A percentile compares a stretch with the other conserved stretches of the same genome.
phyloP scores from a whole-genome alignment of 1,140 invertebrate genomes.

The Zaprionus ghesquierei region DNA sequence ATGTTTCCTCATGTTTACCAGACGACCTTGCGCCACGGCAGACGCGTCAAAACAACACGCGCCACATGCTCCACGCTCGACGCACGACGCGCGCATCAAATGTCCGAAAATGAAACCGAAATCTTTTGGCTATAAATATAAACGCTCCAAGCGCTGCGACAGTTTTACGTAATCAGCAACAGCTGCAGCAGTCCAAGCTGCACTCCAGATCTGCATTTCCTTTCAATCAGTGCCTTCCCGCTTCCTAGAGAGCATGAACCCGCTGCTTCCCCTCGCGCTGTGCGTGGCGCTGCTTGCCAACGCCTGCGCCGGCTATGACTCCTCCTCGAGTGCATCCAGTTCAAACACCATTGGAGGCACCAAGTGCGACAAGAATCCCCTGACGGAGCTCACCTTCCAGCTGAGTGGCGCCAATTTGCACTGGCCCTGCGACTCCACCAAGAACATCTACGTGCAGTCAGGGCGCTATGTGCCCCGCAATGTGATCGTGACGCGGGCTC shows the following conservation, averaged over 20 bases:
- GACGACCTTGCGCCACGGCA: conserved; percentile 33
- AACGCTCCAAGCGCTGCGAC: conserved; percentile 42
- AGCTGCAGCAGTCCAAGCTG: neutral
- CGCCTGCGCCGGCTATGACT: conserved; percentile 34
- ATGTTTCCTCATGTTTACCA: conserved; percentile 65
- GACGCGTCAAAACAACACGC: conserved; percentile 51
- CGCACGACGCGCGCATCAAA: neutral
- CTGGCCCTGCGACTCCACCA: conserved; percentile 85
- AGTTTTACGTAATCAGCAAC: conserved; percentile 52
- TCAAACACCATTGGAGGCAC: conserved; percentile 44
- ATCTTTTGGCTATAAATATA: conserved; percentile 39
- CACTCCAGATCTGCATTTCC: neutral
- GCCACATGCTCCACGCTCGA: conserved; percentile 17
- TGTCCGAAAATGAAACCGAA: neutral
- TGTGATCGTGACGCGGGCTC: conserved; percentile 85
- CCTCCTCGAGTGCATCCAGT: conserved; percentile 24
- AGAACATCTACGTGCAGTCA: conserved; percentile 84
- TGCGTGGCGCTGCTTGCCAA: conserved; percentile 22
- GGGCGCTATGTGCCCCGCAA: conserved; percentile 85
- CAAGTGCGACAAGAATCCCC: conserved; percentile 69
- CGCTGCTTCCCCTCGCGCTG: conserved; percentile 32
- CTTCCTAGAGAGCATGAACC: neutral
- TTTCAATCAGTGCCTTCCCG: neutral
- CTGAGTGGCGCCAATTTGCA: conserved; percentile 83
- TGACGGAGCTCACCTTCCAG: conserved; percentile 76